Evolutionary conservation across 2,888 invertebrate genomes (phyloP).

Genomic region (Dryococelus australis): DNA sequence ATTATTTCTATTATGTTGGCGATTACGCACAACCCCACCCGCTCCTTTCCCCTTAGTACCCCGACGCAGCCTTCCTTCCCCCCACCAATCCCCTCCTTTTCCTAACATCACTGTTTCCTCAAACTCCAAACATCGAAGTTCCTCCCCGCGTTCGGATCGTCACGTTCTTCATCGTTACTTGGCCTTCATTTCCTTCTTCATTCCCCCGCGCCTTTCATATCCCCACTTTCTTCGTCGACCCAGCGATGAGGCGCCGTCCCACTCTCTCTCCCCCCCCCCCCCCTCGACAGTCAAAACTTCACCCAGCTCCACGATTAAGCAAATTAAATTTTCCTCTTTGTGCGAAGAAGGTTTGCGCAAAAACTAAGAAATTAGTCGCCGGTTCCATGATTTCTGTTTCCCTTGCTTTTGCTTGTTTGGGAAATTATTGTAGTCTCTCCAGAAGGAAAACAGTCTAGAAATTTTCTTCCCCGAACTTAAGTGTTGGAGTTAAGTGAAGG

Average conservation of each 20-base stretch:
- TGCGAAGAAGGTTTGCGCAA: constrained; percentile 26
- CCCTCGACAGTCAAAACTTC: constrained; percentile 31
- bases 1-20: constrained; percentile 24
- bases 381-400: constrained; percentile 38
- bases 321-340: constrained; percentile 42
- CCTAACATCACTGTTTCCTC: not conserved
- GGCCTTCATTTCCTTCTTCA: not conserved
- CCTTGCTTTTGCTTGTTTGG: constrained; percentile 40
- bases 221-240: not conserved
- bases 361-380: constrained; percentile 39
- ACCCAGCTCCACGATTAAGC: constrained; percentile 40
- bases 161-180: not conserved
- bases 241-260: not conserved
- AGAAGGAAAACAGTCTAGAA: not conserved
- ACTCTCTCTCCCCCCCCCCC: constrained; percentile 12
- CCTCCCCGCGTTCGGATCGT: not conserved
- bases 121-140: constrained; percentile 3
- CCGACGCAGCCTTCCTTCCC: not conserved
- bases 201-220: not conserved
- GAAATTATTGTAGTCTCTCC: constrained; percentile 38
- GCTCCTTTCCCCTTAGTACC: not conserved
- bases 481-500: not conserved
- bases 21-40: not conserved
- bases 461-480: not conserved
- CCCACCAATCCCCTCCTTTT: not conserved